A percentile compares a stretch with the other conserved stretches of the same genome.
These are phyloP conservation scores for Pseudoatta argentina DNA, from an alignment of 1,140 invertebrate species.

Conservation along the genomic window DNA sequence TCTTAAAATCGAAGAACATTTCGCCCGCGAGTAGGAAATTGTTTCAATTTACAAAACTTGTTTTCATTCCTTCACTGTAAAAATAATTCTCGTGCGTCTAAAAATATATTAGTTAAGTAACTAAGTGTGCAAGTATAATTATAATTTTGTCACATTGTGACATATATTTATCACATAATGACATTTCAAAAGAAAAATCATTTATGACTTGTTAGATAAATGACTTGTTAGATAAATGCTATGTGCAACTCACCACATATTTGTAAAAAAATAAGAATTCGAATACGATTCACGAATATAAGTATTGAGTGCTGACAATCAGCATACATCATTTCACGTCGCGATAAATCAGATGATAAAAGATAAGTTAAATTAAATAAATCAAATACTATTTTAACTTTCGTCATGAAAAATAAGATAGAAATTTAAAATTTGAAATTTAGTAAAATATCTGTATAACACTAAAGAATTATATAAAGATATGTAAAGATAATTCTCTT, in stretches of 20 bases:
- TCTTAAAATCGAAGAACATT: background rate
- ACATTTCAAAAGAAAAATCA: background rate
- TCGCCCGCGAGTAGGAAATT: background rate
- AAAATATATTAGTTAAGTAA: background rate
- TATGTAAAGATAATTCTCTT: background rate
- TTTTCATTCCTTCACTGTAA: background rate
- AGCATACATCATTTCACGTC: background rate
- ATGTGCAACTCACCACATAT: background rate
- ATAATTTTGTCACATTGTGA: background rate
- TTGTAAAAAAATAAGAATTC: background rate
- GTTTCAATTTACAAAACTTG: background rate
- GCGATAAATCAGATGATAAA: background rate
- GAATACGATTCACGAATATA: background rate
- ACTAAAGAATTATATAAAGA: background rate
- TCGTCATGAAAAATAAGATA: background rate
- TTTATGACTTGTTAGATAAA: background rate
- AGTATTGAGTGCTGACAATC: background rate
- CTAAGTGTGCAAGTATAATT: background rate
- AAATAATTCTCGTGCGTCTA: background rate
- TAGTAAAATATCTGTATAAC: background rate
- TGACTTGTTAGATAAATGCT: background rate
- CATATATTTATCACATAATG: background rate
- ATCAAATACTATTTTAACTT: background rate
- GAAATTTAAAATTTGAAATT: slow-evolving; percentile 1
- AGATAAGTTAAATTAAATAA: background rate